Percentiles rank a stretch among this genome's conserved stretches.
These are phyloP conservation scores for Cheilosia impressa DNA, from an alignment of 2,888 invertebrate genomes.

Conservation along the genomic window DNA sequence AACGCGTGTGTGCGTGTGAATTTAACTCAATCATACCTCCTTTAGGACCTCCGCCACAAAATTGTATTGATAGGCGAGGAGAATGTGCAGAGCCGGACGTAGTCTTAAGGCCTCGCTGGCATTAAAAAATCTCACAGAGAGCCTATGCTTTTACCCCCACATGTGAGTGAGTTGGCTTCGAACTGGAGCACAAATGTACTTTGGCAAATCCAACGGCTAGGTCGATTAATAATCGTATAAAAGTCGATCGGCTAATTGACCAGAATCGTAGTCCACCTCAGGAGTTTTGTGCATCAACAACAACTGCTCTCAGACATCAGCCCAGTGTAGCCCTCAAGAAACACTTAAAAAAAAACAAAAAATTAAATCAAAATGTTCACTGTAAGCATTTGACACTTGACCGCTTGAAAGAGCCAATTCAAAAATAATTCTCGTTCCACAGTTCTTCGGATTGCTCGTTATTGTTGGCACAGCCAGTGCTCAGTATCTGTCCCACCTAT, in stretches of 20 bases:
- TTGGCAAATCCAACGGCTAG: slow-evolving; percentile 47
- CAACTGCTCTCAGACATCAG: slow-evolving; percentile 39
- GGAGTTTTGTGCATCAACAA: slow-evolving; percentile 79
- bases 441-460: slow-evolving; percentile 63
- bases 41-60: slow-evolving; percentile 47
- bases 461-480: slow-evolving; percentile 67
- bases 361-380: slow-evolving; percentile 56
- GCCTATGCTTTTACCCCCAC: slow-evolving; percentile 57
- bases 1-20: background rate
- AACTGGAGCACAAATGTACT: slow-evolving; percentile 60
- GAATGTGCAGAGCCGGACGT: slow-evolving; percentile 9
- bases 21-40: slow-evolving; percentile 39
- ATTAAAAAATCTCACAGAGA: slow-evolving; percentile 32
- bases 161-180: slow-evolving; percentile 35
- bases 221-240: slow-evolving; percentile 78
- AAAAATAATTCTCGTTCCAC: slow-evolving; percentile 11
- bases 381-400: slow-evolving; percentile 37
- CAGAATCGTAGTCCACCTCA: slow-evolving; percentile 82
- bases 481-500: slow-evolving; percentile 5
- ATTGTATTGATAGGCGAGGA: slow-evolving; percentile 28
- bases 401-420: background rate
- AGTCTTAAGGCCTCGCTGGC: slow-evolving; percentile 7
- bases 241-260: slow-evolving; percentile 80
- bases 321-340: slow-evolving; percentile 18
- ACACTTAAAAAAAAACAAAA: background rate